phyloP scores from a whole-genome alignment of 2,888 invertebrate genomes.

The Oxytorus armatus region DNA sequence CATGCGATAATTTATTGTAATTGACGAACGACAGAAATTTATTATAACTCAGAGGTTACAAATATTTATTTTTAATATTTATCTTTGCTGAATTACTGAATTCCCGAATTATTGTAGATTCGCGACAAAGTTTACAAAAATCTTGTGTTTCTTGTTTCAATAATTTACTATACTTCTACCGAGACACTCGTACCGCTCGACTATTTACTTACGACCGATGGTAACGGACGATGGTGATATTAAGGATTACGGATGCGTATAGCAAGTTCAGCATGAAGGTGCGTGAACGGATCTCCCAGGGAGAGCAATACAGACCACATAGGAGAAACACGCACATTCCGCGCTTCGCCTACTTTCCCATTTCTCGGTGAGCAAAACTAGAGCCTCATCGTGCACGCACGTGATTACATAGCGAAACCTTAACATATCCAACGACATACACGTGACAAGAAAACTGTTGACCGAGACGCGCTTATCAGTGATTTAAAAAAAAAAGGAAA shows the following conservation, averaged over 20 bases:
- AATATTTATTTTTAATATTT: no score
- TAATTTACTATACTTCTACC: constrained; percentile 25
- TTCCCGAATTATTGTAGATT: no score
- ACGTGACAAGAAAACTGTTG: neutral
- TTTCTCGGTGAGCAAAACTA: constrained; percentile 38
- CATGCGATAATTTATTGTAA: no score
- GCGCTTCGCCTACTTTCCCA: constrained; percentile 66
- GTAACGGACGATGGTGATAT: constrained; percentile 65
- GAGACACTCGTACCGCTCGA: constrained; percentile 1
- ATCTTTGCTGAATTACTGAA: no score
- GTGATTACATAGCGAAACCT: constrained; percentile 17
- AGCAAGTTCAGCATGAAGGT: constrained; percentile 53
- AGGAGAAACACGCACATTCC: no score
- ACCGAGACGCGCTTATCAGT: neutral
- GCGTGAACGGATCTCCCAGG: constrained; percentile 55
- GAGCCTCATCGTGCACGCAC: constrained; percentile 26
- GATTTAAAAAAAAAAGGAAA: neutral
- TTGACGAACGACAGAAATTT: no score
- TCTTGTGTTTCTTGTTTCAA: no score
- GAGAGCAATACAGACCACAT: no score
- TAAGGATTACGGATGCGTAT: constrained; percentile 68
- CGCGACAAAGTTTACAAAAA: no score
- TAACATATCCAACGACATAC: constrained; percentile 14
- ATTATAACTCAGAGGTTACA: no score
- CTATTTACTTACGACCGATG: constrained; percentile 38